These are phyloP conservation scores for Strigops habroptila DNA, from an alignment of 2,113 vertebrate genomes.

Conservation along the genomic window DNA sequence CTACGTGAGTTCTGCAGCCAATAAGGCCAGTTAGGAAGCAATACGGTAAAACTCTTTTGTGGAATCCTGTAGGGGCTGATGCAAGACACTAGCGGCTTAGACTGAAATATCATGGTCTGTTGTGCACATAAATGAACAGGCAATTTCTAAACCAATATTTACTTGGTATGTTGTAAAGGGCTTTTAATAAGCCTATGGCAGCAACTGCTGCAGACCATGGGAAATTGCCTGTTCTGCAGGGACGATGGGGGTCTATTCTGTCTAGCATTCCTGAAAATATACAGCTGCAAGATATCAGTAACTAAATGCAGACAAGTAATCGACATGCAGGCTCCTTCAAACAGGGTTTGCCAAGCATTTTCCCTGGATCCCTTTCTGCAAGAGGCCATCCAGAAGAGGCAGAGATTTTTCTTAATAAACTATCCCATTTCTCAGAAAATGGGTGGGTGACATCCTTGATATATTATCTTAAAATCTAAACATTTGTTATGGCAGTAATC, in stretches of 20 bases:
- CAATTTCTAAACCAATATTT: not conserved
- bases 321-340: not conserved
- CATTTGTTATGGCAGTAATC: not conserved
- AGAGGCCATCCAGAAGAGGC: not conserved
- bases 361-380: not conserved
- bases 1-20: not conserved
- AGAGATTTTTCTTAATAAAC: not conserved
- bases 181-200: not conserved
- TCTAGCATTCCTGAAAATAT: not conserved
- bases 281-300: not conserved
- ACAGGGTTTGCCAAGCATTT: not conserved
- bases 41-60: not conserved
- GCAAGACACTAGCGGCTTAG: not conserved
- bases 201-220: not conserved
- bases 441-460: not conserved
- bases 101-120: not conserved
- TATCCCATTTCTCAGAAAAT: not conserved
- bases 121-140: not conserved
- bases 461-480: not conserved
- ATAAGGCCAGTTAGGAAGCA: rapidly evolving
- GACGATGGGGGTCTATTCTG: rapidly evolving
- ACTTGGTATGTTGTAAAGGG: not conserved
- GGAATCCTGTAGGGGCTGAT: not conserved
- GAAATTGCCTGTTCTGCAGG: not conserved
- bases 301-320: not conserved